A percentile compares a stretch with the other conserved stretches of the same genome.
Conservation (phyloP, 2,888 invertebrate species). For the Clostera curtula region DNA sequence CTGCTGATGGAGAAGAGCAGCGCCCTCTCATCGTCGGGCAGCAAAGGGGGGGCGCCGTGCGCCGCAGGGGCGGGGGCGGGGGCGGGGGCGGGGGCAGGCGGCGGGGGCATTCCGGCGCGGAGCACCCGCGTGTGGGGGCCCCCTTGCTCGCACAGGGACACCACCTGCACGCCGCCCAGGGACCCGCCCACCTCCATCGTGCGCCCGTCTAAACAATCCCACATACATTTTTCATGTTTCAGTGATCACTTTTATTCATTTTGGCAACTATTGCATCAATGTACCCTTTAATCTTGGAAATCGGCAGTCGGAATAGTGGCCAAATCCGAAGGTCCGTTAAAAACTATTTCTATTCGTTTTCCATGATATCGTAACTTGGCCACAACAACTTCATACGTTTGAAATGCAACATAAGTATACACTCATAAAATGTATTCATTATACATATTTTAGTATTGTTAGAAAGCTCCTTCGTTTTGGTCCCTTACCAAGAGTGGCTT, state of each 20-base stretch:
- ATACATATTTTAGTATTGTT: too few relatives aligned
- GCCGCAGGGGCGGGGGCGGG: conserved; percentile 25
- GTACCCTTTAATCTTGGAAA: too few relatives aligned
- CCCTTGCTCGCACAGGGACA: conserved; percentile 90
- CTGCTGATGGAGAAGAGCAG: conserved; percentile 46
- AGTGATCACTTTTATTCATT: too few relatives aligned
- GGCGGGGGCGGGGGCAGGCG: conserved; percentile 74
- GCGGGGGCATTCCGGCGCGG: conserved; percentile 86
- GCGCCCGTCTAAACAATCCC: conserved; percentile 45
- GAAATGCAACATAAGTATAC: too few relatives aligned
- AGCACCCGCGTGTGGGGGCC: conserved; percentile 89
- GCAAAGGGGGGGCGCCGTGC: conserved; percentile 9
- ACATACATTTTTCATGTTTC: too few relatives aligned
- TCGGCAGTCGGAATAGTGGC: too few relatives aligned
- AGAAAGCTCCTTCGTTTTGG: not conserved
- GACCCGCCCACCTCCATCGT: conserved; percentile 85
- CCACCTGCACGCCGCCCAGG: conserved; percentile 91
- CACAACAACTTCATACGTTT: too few relatives aligned
- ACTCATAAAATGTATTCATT: too few relatives aligned
- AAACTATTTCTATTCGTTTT: too few relatives aligned
- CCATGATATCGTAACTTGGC: too few relatives aligned
- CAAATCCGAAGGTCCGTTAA: too few relatives aligned
- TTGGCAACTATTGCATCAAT: too few relatives aligned
- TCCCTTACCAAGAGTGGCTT: conserved; percentile 83
- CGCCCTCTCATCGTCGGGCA: conserved; percentile 37